These are phyloP conservation scores for Xylocopa sonorina DNA, from an alignment of 1,140 invertebrate genomes.

Conservation along the genomic window DNA sequence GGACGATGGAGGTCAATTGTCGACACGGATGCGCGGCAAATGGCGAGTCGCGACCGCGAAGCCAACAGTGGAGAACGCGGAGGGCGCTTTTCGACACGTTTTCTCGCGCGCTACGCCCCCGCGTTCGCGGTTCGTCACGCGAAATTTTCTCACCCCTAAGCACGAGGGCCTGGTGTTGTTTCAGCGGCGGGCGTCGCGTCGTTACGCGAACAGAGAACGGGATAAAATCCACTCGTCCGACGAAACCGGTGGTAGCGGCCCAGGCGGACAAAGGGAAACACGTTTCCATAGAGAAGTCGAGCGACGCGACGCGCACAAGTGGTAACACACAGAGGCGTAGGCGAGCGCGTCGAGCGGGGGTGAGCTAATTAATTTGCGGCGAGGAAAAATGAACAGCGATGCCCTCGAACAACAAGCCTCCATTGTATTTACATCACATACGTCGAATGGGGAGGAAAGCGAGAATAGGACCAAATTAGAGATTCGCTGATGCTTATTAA, in stretches of 20 bases:
- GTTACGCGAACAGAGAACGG: constrained; percentile 1
- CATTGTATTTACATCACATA: neutral
- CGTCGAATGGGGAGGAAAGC: neutral
- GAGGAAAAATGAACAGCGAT: neutral
- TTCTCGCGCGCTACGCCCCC: neutral
- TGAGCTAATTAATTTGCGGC: constrained; percentile 27
- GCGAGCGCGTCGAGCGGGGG: constrained; percentile 3
- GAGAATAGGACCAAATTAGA: neutral
- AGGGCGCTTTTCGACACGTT: neutral
- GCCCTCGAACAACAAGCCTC: neutral
- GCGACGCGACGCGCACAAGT: neutral
- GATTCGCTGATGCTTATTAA: too few relatives aligned
- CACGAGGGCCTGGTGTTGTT: constrained; percentile 18
- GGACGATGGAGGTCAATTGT: neutral
- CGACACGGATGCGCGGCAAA: neutral
- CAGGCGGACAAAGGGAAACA: constrained; percentile 20
- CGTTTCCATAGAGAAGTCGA: neutral
- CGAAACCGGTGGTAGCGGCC: neutral
- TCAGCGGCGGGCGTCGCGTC: neutral
- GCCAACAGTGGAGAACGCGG: too few relatives aligned
- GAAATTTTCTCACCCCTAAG: neutral
- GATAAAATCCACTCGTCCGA: neutral
- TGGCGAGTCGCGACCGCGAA: constrained; percentile 2
- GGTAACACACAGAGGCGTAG: constrained; percentile 11
- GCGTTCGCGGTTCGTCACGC: neutral